Base-by-base conservation (phyloP, 2,113 vertebrate species). In the Chloroceryle aenea region DNA sequence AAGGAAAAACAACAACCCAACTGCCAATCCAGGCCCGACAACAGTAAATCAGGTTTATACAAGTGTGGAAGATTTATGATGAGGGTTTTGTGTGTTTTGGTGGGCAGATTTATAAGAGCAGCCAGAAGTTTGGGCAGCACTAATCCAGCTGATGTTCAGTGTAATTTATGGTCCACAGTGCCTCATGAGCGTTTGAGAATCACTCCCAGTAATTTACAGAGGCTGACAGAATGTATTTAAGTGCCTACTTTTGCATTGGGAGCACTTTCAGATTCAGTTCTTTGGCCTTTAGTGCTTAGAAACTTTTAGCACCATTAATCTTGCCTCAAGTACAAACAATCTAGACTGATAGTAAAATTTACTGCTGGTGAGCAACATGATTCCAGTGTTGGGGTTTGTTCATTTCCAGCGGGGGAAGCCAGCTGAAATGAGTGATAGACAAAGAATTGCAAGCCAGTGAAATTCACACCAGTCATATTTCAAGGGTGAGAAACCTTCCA, bases 21-120 rank as follows among this genome's bases (percentile, higher is more conserved):
- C 26, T 88, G 83, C 42, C 73, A 90, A 85, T 95, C 74, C 74
- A 93, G 36, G 34, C 30, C n/a, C 36, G 73, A 38, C 34, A 88
- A 84, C 22, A 75, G 56, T 86, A 95, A 90, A 95, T 92, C 36
- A 74, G 14, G 13, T 72, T 84, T 72, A 67, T 61, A 67, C n/a
- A 84, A 72, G 81, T 4, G 45, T 58, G 9, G 27, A 89, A 79
- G 66, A 89, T 79, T 89, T 89, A 94, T 62, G 59, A n/a, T 68
- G 67, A 55, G 17, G 20, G 36, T 59, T 88, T 86, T 90, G 73
- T 77, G 34, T 93, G 79, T 88, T 90, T 95, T 92, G n/a, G 14
- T 72, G 48, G 19, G 42, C 17, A 94, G 92, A 90, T 90, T 96
- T 96, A 78, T 86, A 86, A 45, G 8, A 58, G n/a, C 16, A 89